Evolutionary conservation across 2,888 invertebrate species (phyloP).

Genomic region (Erpobdella octoculata): DNA sequence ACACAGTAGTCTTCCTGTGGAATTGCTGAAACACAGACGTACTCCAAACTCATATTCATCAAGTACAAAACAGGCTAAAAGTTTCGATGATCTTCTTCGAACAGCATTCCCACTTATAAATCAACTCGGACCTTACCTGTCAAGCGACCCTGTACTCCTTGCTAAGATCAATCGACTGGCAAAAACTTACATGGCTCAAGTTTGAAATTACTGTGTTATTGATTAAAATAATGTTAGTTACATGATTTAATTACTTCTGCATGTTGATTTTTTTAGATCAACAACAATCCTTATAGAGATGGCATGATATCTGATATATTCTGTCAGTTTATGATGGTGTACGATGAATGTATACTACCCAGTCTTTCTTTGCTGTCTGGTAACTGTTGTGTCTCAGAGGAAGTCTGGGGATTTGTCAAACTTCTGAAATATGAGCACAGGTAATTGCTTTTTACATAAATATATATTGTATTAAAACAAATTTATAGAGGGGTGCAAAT

Average conservation of each 20-base stretch:
- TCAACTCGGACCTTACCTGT: constrained; percentile 65
- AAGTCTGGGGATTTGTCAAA: constrained; percentile 74
- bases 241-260: not conserved
- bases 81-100: constrained; percentile 61
- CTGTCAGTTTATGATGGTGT: constrained; percentile 72
- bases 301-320: constrained; percentile 55
- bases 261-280: not conserved
- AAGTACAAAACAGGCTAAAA: constrained; percentile 57
- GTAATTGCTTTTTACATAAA: no score
- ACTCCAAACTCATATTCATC: constrained; percentile 15
- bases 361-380: constrained; percentile 81
- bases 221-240: constrained; percentile 15
- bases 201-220: not conserved
- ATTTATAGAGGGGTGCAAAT: no score
- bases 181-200: constrained; percentile 49
- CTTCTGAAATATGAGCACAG: constrained; percentile 38
- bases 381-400: constrained; percentile 91
- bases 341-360: constrained; percentile 82
- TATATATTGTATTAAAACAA: no score
- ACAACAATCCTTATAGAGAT: no score
- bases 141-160: constrained; percentile 76
- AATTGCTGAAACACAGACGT: constrained; percentile 43
- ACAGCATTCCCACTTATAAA: constrained; percentile 6
- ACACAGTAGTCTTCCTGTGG: constrained; percentile 64
- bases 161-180: constrained; percentile 68